phyloP scores from a whole-genome alignment of 2,797 vertebrate species.

The Acanthornis magna region DNA sequence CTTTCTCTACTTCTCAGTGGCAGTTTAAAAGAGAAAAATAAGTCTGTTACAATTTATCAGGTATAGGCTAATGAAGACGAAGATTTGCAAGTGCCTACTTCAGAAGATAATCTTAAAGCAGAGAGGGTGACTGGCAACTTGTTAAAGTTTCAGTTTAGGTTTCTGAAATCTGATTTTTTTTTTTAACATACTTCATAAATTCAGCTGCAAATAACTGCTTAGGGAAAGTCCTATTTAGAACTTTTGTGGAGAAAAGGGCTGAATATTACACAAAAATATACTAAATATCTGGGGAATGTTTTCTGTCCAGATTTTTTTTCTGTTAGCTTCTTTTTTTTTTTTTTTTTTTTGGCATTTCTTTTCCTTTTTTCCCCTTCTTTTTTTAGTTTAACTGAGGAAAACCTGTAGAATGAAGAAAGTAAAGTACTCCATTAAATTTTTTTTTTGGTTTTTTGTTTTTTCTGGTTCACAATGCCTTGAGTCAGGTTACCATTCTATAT shows the following conservation, averaged over 20 bases:
- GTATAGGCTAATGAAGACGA: background rate
- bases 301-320: background rate
- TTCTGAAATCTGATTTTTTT: background rate
- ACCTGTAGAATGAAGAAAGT: background rate
- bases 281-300: background rate
- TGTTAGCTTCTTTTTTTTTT: background rate
- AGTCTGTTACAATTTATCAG: background rate
- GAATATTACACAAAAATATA: background rate
- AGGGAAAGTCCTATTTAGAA: background rate
- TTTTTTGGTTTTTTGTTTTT: background rate
- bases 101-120: background rate
- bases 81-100: background rate
- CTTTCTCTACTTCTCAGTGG: background rate
- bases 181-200: background rate
- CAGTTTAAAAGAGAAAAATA: background rate
- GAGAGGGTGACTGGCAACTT: background rate
- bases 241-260: background rate
- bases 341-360: background rate
- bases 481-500: background rate
- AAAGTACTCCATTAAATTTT: background rate
- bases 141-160: background rate
- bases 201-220: background rate
- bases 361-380: fast-evolving
- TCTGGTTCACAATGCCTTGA: background rate
- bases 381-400: background rate